A percentile compares a stretch with the other conserved stretches of the same genome.
Evolutionary conservation across 1,140 invertebrate genomes (phyloP).

Genomic region (Diorhabda elongata): DNA sequence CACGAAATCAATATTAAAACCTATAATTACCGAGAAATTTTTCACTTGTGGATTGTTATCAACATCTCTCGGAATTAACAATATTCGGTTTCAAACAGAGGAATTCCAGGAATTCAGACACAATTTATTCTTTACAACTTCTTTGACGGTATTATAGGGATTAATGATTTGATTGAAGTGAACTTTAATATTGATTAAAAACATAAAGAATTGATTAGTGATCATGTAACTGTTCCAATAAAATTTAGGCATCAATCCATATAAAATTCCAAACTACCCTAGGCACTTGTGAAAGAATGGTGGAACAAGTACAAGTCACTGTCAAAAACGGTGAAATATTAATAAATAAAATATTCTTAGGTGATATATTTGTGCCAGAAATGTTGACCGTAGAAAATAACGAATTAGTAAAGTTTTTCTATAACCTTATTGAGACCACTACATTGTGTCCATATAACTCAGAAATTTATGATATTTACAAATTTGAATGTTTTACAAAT

Average conservation of each 20-base stretch:
- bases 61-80: not conserved
- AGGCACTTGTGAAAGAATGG: not conserved
- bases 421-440: not conserved
- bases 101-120: not conserved
- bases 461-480: not conserved
- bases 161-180: not conserved
- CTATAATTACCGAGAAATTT: not conserved
- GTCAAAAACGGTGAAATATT: not conserved
- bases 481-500: not conserved
- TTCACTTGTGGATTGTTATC: not conserved
- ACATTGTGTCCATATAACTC: not conserved
- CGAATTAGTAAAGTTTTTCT: not conserved
- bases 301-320: not conserved
- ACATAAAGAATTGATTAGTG: not conserved
- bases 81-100: not conserved
- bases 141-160: slow-evolving; percentile 1
- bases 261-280: not conserved
- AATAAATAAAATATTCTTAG: not conserved
- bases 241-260: not conserved
- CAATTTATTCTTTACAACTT: slow-evolving; percentile 6
- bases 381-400: not conserved
- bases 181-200: slow-evolving; percentile 3
- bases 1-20: not conserved
- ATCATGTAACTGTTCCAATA: not conserved
- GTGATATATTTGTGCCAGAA: not conserved